Conservation (phyloP, 2,888 invertebrate genomes). For the Cheilosia variabilis region DNA sequence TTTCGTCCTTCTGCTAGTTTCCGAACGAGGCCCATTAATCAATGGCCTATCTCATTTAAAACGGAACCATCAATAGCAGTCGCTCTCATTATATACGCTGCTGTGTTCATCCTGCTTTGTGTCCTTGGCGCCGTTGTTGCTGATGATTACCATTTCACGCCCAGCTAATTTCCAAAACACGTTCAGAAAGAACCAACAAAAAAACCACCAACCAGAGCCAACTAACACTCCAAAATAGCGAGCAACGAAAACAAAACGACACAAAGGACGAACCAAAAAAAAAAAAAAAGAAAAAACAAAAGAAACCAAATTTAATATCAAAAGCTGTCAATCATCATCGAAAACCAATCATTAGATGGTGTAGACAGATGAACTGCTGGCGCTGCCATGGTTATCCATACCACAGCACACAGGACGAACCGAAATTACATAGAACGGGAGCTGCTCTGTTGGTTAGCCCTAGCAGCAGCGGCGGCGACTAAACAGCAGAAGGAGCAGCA, state of each 20-base stretch:
- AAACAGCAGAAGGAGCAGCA: constrained; percentile 18
- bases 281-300: constrained; percentile 49
- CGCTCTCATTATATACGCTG: constrained; percentile 62
- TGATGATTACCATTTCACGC: constrained; percentile 73
- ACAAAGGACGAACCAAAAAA: constrained; percentile 24
- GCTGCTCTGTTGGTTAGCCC: background rate
- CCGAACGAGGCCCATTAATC: constrained; percentile 61
- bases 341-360: constrained; percentile 74
- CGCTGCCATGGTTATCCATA: constrained; percentile 46
- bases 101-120: constrained; percentile 6
- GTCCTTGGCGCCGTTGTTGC: constrained; percentile 61
- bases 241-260: constrained; percentile 34
- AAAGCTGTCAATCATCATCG: constrained; percentile 76
- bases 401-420: constrained; percentile 49
- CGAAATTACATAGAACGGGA: constrained; percentile 62
- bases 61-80: constrained; percentile 66
- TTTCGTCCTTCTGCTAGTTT: background rate
- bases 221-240: constrained; percentile 32
- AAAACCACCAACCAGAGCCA: background rate
- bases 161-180: constrained; percentile 64
- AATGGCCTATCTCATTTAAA: constrained; percentile 71
- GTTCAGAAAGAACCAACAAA: constrained; percentile 18
- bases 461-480: background rate
- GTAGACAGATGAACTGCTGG: constrained; percentile 67
- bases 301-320: constrained; percentile 73